A percentile compares a stretch with the other conserved stretches of the same genome.
Conservation (phyloP, 2,113 vertebrate genomes). For the Cephalopholis sonnerati region DNA sequence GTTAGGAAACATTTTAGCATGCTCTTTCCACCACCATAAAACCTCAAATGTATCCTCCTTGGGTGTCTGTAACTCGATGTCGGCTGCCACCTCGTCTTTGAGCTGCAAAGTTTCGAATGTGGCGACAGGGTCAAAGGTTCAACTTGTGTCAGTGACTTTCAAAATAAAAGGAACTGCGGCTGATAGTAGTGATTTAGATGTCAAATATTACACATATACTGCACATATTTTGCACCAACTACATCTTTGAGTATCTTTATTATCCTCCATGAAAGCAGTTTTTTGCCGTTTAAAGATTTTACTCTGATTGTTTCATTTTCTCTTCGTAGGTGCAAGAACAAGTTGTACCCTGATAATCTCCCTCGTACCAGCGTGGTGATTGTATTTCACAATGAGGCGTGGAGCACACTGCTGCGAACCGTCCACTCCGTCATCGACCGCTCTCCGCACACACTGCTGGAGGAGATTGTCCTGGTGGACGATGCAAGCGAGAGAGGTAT, state of each 20-base stretch:
- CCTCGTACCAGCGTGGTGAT: slow-evolving; percentile 98
- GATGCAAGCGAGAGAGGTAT: slow-evolving; percentile 98
- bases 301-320: slow-evolving; percentile 6
- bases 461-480: slow-evolving; percentile 97
- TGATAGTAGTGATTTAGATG: too few relatives aligned
- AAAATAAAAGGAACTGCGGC: too few relatives aligned
- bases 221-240: too few relatives aligned
- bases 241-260: neutral
- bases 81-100: too few relatives aligned
- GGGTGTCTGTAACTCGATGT: too few relatives aligned
- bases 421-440: slow-evolving; percentile 97
- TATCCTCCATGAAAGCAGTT: neutral
- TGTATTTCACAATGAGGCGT: slow-evolving; percentile 99
- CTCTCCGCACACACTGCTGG: slow-evolving; percentile 93
- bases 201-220: too few relatives aligned
- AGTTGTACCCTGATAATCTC: slow-evolving; percentile 95
- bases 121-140: too few relatives aligned
- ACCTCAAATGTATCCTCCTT: too few relatives aligned
- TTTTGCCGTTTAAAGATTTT: neutral
- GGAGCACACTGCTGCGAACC: slow-evolving; percentile 96
- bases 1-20: too few relatives aligned
- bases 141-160: too few relatives aligned
- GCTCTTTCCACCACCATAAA: too few relatives aligned
- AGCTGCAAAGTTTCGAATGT: too few relatives aligned
- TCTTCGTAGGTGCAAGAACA: slow-evolving; percentile 93